phyloP scores from a whole-genome alignment of 2,113 vertebrate genomes.

The Pygoscelis adeliae region DNA sequence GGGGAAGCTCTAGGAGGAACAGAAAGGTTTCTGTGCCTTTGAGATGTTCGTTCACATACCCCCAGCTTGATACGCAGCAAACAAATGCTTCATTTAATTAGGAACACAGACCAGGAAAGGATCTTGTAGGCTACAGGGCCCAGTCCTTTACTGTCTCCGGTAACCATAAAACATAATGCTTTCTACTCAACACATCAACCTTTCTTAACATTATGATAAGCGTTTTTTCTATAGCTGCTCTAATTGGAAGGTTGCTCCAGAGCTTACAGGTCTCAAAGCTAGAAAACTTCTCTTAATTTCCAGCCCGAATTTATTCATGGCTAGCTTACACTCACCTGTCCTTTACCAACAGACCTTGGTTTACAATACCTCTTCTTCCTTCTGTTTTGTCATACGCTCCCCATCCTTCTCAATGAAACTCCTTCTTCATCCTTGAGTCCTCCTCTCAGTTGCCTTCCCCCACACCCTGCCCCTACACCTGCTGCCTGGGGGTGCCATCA shows the following conservation, averaged over 20 bases:
- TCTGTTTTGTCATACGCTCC: not conserved
- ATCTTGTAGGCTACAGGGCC: not conserved
- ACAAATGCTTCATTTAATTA: not conserved
- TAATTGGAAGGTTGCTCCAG: not conserved
- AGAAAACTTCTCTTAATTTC: not conserved
- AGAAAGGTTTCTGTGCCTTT: not conserved
- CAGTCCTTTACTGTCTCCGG: not conserved
- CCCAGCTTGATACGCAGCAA: not conserved
- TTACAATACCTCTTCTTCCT: not conserved
- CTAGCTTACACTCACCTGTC: not conserved
- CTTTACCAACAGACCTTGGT: not conserved
- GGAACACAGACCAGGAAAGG: not conserved
- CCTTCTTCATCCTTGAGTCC: not conserved
- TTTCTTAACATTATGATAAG: not conserved
- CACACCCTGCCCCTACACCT: fast-evolving
- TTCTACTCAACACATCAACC: not conserved
- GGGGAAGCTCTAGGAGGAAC: not conserved
- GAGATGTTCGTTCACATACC: not conserved
- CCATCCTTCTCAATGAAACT: not conserved
- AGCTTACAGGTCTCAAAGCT: not conserved
- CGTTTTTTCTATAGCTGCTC: not conserved
- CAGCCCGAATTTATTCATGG: not conserved
- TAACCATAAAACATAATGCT: not conserved
- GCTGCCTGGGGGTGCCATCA: not conserved
- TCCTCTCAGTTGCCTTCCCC: not conserved